A percentile compares a stretch with the other conserved stretches of the same genome.
These are phyloP conservation scores for Chromoteleia sp. DNA, from an alignment of 2,888 invertebrate genomes.

Conservation along the genomic window DNA sequence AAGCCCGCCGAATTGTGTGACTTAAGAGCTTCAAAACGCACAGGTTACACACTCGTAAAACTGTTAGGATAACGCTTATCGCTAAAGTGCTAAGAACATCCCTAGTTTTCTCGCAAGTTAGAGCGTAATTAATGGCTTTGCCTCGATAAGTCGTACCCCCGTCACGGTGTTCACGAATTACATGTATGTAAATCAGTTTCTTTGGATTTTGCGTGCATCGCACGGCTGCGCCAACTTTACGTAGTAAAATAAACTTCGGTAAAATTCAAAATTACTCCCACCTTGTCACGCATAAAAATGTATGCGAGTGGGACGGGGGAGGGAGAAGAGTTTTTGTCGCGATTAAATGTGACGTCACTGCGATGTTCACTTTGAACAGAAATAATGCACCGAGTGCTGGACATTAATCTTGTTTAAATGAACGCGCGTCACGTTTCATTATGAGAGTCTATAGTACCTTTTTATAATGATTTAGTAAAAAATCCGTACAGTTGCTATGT, in stretches of 20 bases:
- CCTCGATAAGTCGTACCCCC: conserved; percentile 37
- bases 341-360: conserved; percentile 73
- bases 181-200: conserved; percentile 35
- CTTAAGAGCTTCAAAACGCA: conserved; percentile 55
- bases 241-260: conserved; percentile 1
- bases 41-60: conserved; percentile 47
- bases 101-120: conserved; percentile 54
- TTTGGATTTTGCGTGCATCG: conserved; percentile 19
- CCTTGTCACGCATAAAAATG: conserved; percentile 3
- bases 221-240: background rate
- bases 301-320: background rate
- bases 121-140: conserved; percentile 55
- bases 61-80: conserved; percentile 51
- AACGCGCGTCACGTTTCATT: conserved; percentile 48
- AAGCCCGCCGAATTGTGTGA: conserved; percentile 53
- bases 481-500: conserved; percentile 24
- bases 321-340: conserved; percentile 51
- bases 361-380: conserved; percentile 53
- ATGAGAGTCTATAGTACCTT: conserved; percentile 30
- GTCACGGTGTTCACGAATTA: conserved; percentile 32
- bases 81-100: conserved; percentile 53
- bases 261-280: conserved; percentile 34
- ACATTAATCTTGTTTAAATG: conserved; percentile 76
- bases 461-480: conserved; percentile 30
- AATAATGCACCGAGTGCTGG: conserved; percentile 70